A percentile compares a stretch with the other conserved stretches of the same genome.
Conservation (phyloP, 1,140 invertebrate species). For the Cheumatopsyche charites region DNA sequence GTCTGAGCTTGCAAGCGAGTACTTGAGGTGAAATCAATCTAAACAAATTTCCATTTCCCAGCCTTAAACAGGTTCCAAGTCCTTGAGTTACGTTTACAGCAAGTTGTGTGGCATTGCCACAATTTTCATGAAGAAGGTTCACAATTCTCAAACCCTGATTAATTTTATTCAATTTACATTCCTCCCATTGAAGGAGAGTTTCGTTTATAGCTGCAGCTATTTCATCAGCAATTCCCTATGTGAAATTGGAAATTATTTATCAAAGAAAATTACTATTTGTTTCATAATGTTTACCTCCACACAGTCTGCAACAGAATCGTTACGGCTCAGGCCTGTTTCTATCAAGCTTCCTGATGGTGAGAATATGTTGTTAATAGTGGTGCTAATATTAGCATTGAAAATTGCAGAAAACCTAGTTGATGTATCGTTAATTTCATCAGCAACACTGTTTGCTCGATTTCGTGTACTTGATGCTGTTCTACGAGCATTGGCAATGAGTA, state of each 20-base stretch:
- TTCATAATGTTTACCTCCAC: neutral
- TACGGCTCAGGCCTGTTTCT: neutral
- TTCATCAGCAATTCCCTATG: neutral
- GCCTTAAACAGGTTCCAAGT: conserved; percentile 9
- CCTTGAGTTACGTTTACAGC: conserved; percentile 4
- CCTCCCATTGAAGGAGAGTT: neutral
- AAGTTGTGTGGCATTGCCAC: neutral
- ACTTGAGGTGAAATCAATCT: conserved; percentile 11
- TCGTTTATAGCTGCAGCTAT: neutral
- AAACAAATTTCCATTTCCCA: neutral
- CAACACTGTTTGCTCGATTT: neutral
- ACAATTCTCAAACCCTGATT: conserved; percentile 8
- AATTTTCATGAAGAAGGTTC: neutral
- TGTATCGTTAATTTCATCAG: neutral
- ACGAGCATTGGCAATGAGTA: neutral
- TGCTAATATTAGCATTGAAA: neutral
- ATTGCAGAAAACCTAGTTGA: neutral
- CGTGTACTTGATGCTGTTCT: neutral
- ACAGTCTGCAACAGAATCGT: conserved; percentile 10
- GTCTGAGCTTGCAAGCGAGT: conserved; percentile 20
- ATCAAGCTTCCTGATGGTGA: neutral
- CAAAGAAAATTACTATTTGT: neutral
- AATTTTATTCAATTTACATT: conserved; percentile 17
- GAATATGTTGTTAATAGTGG: neutral
- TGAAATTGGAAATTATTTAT: neutral